phyloP scores from a whole-genome alignment of 1,140 invertebrate genomes.

The Centruroides sculpturatus region DNA sequence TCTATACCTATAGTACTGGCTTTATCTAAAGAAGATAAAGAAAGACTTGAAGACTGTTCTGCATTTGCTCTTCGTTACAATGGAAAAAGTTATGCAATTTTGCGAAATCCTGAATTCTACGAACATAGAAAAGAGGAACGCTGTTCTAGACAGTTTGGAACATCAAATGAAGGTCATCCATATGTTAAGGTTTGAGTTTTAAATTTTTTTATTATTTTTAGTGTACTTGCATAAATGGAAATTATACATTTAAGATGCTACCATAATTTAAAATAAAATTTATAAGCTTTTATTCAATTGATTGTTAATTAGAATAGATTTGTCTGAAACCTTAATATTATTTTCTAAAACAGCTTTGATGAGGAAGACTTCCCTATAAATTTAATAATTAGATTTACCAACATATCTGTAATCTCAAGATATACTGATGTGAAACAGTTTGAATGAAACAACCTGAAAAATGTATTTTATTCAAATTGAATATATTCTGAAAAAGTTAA shows the following conservation, averaged over 20 bases:
- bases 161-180: constrained; percentile 42
- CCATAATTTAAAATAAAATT: neutral
- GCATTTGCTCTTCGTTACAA: constrained; percentile 42
- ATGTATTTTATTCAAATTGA: no score
- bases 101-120: constrained; percentile 87
- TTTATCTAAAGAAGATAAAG: constrained; percentile 55
- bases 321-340: no score
- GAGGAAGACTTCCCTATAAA: no score
- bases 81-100: constrained; percentile 58
- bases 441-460: no score
- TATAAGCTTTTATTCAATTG: no score
- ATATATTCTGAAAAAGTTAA: no score
- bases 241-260: neutral
- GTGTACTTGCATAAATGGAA: neutral
- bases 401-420: no score
- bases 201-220: neutral
- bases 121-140: constrained; percentile 90
- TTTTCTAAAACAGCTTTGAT: no score
- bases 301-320: no score
- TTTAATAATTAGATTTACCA: no score
- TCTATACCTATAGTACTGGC: constrained; percentile 91
- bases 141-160: constrained; percentile 82
- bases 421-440: no score
- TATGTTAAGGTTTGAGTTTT: constrained; percentile 18
- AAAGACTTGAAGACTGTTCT: constrained; percentile 37